A percentile compares a stretch with the other conserved stretches of the same genome.
phyloP scores from a whole-genome alignment of 2,797 vertebrate species.

The Tympanoctomys barrerae region DNA sequence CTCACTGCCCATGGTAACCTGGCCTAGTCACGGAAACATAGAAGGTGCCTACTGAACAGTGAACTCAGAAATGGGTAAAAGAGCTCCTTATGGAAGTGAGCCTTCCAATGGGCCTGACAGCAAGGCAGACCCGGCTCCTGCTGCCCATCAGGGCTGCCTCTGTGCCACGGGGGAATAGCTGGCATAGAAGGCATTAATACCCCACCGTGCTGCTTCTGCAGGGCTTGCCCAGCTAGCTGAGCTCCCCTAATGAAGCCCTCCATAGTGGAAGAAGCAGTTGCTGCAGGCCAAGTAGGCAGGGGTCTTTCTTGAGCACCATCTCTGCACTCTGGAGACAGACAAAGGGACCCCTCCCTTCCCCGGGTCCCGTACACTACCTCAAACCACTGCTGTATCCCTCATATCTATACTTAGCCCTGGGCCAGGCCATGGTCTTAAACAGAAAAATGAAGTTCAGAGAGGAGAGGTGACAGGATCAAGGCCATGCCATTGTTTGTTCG shows the following conservation, averaged over 20 bases:
- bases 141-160: not conserved
- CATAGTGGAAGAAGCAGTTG: not conserved
- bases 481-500: not conserved
- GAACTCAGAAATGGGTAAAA: not conserved
- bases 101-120: not conserved
- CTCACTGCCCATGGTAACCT: not conserved
- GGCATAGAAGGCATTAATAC: not conserved
- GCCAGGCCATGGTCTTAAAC: not conserved
- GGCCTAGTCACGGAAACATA: not conserved
- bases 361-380: not conserved
- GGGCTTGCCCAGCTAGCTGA: not conserved
- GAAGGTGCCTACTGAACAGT: not conserved
- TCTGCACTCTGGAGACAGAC: not conserved
- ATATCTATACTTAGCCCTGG: not conserved
- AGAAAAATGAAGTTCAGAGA: not conserved
- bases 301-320: not conserved
- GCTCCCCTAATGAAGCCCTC: not conserved
- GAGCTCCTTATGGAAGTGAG: not conserved
- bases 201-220: not conserved
- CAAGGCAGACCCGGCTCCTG: accelerated
- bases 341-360: not conserved
- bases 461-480: not conserved
- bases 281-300: too few species aligned
- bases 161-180: not conserved
- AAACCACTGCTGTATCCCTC: accelerated